Evolutionary conservation across 2,888 invertebrate genomes (phyloP), one percentile per base, ranked within the genome.

Genomic region (Xanthorhoe designata): DNA sequence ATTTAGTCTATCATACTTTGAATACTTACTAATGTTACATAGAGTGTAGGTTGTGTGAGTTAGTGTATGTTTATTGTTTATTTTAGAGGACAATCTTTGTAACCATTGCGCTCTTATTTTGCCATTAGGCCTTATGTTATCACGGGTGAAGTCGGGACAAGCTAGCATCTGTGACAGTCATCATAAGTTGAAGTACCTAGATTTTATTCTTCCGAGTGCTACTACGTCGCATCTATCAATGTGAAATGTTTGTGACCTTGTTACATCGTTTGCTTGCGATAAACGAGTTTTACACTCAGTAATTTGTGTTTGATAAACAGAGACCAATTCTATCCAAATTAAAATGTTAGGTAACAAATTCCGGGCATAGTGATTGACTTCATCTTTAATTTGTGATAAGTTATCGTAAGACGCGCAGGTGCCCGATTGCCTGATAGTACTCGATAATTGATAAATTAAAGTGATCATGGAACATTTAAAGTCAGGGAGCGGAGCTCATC

Each of bases 381-480:
- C 45, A 45, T 45, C 45, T 45, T n/a, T n/a, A 13, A 45, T n/a
- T 45, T 45, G 45, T 47, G 47, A 47, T 47, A 47, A 47, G 47
- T 47, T 47, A 47, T 47, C 47, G 13, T 17, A 17, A 24, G 35
- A 1, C 24, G 18, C 59, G 54, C 58, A 24, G 1, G 24, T 24
- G 24, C 24, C 24, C 4, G 24, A 24, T 24, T 64, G 64, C 8
- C 24, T 1, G 59, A 64, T 64, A 50, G n/a, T 17, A 19, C 45
- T 32, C 24, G 47, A 52, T 57, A 52, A 50, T 49, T 13, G 17
- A 58, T 57, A 15, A 15, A 15, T 15, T 47, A 0, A 47, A 17
- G 32, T 17, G 47, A 47, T 47, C 13, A 47, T 47, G 5, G 47
- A 50, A 42, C 59, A 54, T 55, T 52, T 2, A 35, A 49, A 62